Percentiles rank a stretch among this genome's conserved stretches.
Evolutionary conservation across 35 echinoderm and acorn worm species (phyloP).

Genomic region (Ptychodera flava): DNA sequence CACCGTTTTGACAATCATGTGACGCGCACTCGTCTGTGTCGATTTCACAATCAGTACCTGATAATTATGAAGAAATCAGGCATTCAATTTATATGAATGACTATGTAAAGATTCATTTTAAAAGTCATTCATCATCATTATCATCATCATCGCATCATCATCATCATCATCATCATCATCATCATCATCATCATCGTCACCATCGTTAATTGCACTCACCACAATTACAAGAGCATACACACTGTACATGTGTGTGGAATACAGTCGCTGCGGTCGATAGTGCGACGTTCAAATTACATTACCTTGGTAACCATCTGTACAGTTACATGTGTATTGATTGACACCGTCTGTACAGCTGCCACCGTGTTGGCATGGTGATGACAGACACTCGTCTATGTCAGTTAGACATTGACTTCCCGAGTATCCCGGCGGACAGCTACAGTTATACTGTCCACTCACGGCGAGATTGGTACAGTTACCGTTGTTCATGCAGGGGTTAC

Average conservation of each 20-base stretch:
- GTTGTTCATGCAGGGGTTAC: neutral
- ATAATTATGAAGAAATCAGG: no score
- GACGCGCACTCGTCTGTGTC: neutral
- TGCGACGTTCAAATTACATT: neutral
- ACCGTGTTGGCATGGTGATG: constrained; percentile 13
- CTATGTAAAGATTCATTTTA: no score
- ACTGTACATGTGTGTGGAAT: neutral
- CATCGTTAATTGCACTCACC: neutral
- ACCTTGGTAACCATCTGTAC: constrained; percentile 28
- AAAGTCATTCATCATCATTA: no score
- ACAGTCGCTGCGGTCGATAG: neutral
- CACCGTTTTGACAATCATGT: neutral
- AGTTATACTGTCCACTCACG: neutral
- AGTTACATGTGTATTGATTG: constrained; percentile 18
- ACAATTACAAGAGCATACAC: neutral
- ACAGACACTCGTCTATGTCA: constrained; percentile 38
- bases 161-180: no score
- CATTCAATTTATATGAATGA: no score
- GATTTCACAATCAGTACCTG: neutral
- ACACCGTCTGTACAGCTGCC: constrained; percentile 21
- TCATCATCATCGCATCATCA: no score
- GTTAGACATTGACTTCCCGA: neutral
- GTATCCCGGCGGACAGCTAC: neutral
- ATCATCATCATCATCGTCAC: no score
- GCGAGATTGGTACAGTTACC: neutral